These are phyloP conservation scores for Danio albolineatus DNA, from an alignment of 2,797 vertebrate species.

Conservation along the genomic window DNA sequence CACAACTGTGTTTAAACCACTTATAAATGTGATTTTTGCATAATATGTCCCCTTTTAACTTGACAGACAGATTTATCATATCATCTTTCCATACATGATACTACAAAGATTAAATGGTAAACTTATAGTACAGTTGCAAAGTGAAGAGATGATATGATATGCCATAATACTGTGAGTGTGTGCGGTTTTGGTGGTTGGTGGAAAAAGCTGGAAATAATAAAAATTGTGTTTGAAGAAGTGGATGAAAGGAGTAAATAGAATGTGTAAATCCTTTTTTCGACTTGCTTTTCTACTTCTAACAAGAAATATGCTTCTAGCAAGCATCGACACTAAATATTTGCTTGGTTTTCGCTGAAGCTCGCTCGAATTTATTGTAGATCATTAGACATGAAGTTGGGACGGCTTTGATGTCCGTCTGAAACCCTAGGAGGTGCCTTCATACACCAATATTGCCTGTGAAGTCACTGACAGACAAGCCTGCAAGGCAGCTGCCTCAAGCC, in stretches of 20 bases:
- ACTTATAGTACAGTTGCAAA: too few relatives aligned
- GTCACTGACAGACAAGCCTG: constrained; percentile 1
- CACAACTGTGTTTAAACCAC: too few relatives aligned
- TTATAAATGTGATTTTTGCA: too few relatives aligned
- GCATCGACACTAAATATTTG: background rate
- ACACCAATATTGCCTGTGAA: background rate
- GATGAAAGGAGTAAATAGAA: background rate
- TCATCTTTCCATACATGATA: too few relatives aligned
- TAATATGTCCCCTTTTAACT: too few relatives aligned
- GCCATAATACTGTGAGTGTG: background rate
- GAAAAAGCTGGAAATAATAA: background rate
- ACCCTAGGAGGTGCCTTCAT: background rate
- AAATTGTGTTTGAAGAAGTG: background rate
- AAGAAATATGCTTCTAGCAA: background rate
- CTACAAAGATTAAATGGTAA: too few relatives aligned
- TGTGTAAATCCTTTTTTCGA: background rate
- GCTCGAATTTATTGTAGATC: background rate
- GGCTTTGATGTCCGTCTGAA: background rate
- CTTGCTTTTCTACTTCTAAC: background rate
- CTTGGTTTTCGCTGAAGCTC: background rate
- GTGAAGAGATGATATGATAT: background rate
- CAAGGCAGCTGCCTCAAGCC: background rate
- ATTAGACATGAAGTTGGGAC: background rate
- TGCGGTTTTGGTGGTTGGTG: background rate
- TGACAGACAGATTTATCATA: too few relatives aligned